Evolutionary conservation across 2,113 vertebrate species (phyloP), one percentile per base, ranked within the genome.

Genomic region (Neotoma lepida): DNA sequence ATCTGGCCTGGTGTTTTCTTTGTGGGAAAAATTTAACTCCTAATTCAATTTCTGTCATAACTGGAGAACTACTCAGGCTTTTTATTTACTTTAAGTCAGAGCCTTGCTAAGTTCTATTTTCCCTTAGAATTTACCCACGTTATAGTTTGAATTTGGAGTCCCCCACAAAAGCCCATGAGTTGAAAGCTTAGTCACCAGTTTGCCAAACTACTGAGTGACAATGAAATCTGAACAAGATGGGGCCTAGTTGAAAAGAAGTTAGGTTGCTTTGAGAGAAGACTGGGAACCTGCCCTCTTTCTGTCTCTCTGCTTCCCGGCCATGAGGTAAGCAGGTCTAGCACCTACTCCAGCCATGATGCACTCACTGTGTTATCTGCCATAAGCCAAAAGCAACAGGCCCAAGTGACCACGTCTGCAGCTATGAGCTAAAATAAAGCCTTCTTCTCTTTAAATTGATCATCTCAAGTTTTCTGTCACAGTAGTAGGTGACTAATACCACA

Each of bases 1-100:
- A 80, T 88, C 61, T 74, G 87, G 35, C 18, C 64, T 90, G 30
- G 3, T 68, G 35, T 74, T 94, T 95, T 93, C 84, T 93, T 90
- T 93, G 71, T 68, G 56, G 87, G 70, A 92, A 88, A 82, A 82
- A 33, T 87, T 90, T 71, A 89, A 90, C 61, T 73, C 82, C 70
- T 90, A 94, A 90, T 88, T 64, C 76, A 93, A 92, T 85, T 61
- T 88, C 63, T 66, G 61, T 66, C 35, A 76, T 1, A 88, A 41
- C 3, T 78, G 9, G 33, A 85, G 70, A 22, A 71, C 68, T 66
- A 73, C 26, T 78, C 14, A 44, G 30, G 6, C 2, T 92, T 94
- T 91, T 86, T 86, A 70, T 89, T 93, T 49, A 54, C 28, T 87
- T 91, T 86, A 85, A 88, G 61, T 92, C 30, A 78, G 51, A 84